Evolutionary conservation across 2,888 invertebrate genomes (phyloP), one percentile per base, ranked within the genome.

Genomic region (Leptopilina myrica): DNA sequence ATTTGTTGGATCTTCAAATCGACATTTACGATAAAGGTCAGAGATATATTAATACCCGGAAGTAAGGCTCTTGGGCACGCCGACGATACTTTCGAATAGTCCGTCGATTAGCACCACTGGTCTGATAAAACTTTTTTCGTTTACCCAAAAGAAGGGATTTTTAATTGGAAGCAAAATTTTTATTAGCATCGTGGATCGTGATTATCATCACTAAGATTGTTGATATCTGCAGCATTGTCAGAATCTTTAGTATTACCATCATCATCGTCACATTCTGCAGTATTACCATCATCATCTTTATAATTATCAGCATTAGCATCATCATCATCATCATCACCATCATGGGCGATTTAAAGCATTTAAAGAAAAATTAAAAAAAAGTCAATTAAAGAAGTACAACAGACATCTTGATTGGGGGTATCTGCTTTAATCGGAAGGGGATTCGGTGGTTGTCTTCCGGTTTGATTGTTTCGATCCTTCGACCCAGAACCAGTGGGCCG

Each of bases 401-500:
- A 49, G 20, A 76, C 46, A 40, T 14, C 20, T n/a, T 64, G 66
- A 73, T 64, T 33, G 56, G 49, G 62, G 56, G 76, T n/a, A 75
- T 78, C 56, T 64, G 53, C 20, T 43, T 78, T 64, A 79, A 69
- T 62, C 79, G 75, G 77, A 78, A 76, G 76, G 67, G 26, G 65
- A 75, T 73, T 73, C 40, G 65, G 49, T 62, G 83, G 80, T 49
- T 12, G 43, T 79, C 82, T 81, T 81, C 78, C 79, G 79, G 82
- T 84, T 85, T 82, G 82, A 82, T 82, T 82, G 81, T 83, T 84
- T 86, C 80, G 80, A 84, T 78, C 81, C 80, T 79, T 64, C 43
- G 64, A 64, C 62, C 64, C 76, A 76, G 73, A 76, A 46, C 64
- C 62, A 64, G 8, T 76, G 56, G 43, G 62, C 64, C 62, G 46